Percentiles rank a stretch among this genome's conserved stretches.
phyloP scores from a whole-genome alignment of 2,797 vertebrate species.

The Limosa lapponica region DNA sequence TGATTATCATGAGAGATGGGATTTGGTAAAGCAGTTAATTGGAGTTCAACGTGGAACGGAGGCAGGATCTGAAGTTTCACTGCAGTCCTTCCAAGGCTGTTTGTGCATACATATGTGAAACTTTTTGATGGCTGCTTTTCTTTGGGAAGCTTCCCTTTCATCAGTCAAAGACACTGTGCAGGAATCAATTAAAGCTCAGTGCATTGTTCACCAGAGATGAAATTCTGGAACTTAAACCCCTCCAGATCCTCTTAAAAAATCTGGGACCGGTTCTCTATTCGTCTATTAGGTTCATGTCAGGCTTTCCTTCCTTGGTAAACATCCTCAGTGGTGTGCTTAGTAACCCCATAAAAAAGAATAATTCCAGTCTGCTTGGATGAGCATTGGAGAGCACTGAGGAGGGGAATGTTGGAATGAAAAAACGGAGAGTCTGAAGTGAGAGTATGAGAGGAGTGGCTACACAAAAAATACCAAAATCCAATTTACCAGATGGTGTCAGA shows the following conservation, averaged over 20 bases:
- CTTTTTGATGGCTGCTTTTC: slow-evolving; percentile 37
- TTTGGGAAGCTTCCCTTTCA: slow-evolving; percentile 65
- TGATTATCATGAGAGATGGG: slow-evolving; percentile 44
- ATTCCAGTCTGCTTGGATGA: slow-evolving; percentile 32
- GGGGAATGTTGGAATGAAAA: not conserved
- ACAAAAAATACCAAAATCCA: slow-evolving; percentile 30
- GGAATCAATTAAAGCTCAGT: slow-evolving; percentile 66
- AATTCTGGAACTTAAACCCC: slow-evolving; percentile 71
- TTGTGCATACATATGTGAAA: slow-evolving; percentile 30
- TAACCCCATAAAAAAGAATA: slow-evolving; percentile 48
- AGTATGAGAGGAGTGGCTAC: not conserved
- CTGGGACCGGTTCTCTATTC: slow-evolving; percentile 37
- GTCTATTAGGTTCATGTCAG: slow-evolving; percentile 58
- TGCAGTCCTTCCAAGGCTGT: slow-evolving; percentile 19
- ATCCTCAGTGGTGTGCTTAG: slow-evolving; percentile 42
- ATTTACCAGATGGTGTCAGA: slow-evolving; percentile 52
- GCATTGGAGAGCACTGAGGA: not conserved
- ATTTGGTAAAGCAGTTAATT: slow-evolving; percentile 71
- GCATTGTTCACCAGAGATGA: slow-evolving; percentile 63
- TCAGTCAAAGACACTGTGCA: slow-evolving; percentile 59
- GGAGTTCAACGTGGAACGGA: slow-evolving; percentile 15
- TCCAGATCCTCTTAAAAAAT: slow-evolving; percentile 66
- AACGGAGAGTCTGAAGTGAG: not conserved
- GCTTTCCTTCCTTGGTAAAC: slow-evolving; percentile 65
- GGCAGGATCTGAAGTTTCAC: not conserved